Evolutionary conservation across 2,888 invertebrate genomes (phyloP), one percentile per base, ranked within the genome.

Genomic region (Caenorhabditis sinica): DNA sequence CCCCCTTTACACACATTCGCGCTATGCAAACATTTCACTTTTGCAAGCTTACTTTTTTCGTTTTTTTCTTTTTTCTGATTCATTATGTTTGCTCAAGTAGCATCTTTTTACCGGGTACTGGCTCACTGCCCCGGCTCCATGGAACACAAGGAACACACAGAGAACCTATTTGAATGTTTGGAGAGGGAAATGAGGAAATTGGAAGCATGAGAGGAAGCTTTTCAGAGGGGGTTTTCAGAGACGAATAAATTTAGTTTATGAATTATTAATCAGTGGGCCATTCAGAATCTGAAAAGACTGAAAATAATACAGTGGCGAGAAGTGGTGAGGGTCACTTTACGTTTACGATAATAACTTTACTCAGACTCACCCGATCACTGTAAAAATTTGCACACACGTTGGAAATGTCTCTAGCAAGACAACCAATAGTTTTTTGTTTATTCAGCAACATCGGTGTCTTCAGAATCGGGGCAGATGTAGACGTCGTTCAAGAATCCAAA

Each of bases 11-110:
- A 11, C 23, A 20, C 53, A 25, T 53, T 56, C 25, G 8, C 63
- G 15, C 63, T 63, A 43, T 63, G 69, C 69, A 69, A 69, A 69
- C 68, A 51, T 49, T 66, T n/a, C 28, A 20, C 51, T 45, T 66
- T 66, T 66, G 66, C 66, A 66, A 66, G 40, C 53, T 36, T 40
- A 43, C 45, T 45, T 40, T 49, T 49, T 68, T 28, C 45, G 28
- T 40, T 45, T 40, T 25, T 49, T 6, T 43, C 17, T 56, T 69
- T 25, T 49, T 23, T 53, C 49, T 66, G 66, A 66, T 66, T 68
- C 68, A 68, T 68, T 68, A 20, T 69, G 53, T 69, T 69, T 69
- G 69, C 56, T 69, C 51, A 56, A 36, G 69, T 69, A 69, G 69
- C 69, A 69, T 69, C 69, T 69, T 69, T 69, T 43, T 25, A n/a